phyloP scores from a whole-genome alignment of 2,797 vertebrate species.

The Forpus xanthops region DNA sequence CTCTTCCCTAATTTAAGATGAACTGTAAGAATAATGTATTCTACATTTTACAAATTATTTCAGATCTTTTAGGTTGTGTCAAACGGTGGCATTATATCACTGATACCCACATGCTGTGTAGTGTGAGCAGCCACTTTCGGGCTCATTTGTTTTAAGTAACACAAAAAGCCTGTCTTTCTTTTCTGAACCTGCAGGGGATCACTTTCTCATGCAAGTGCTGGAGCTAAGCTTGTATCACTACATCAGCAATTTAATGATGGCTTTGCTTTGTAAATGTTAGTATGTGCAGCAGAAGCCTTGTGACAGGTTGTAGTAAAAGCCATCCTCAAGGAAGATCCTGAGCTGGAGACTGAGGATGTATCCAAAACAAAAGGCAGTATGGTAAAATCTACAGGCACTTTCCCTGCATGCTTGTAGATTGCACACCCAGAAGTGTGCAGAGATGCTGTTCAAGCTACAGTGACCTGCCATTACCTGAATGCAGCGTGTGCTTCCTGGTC shows the following conservation, averaged over 20 bases:
- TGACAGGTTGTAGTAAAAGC: not conserved
- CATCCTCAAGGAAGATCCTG: not conserved
- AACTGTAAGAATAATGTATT: not conserved
- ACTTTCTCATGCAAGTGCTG: not conserved
- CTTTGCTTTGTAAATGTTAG: not conserved
- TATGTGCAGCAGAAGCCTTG: not conserved
- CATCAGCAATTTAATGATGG: not conserved
- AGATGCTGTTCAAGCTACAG: not conserved
- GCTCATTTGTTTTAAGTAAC: not conserved
- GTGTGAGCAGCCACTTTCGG: not conserved
- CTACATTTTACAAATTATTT: not conserved
- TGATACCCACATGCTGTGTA: rapidly evolving
- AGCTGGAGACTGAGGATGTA: not conserved
- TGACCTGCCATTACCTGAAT: not conserved
- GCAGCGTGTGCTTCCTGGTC: not conserved
- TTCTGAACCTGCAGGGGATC: not conserved
- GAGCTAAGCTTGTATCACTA: not conserved
- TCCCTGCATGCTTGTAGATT: not conserved
- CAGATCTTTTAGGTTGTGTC: not conserved
- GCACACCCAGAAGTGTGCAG: not conserved
- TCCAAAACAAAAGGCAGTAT: not conserved
- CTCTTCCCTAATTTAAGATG: not conserved
- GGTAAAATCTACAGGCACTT: not conserved
- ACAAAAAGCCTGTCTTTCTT: not conserved
- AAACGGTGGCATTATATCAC: not conserved